Evolutionary conservation across 2,888 invertebrate genomes (phyloP), one percentile per base, ranked within the genome.

Genomic region (Syrista parreyssii): DNA sequence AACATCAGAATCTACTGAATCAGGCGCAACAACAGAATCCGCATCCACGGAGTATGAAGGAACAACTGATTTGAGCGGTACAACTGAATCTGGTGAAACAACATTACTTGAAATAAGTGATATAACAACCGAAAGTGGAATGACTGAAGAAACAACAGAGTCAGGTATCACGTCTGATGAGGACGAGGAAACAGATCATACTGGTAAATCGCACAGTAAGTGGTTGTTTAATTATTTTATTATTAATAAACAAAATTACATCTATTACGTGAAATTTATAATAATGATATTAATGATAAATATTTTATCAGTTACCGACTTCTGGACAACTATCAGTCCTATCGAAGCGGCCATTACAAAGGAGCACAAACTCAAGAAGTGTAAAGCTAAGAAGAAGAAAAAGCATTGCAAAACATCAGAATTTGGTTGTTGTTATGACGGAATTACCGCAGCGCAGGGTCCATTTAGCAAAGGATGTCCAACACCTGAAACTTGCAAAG

Each of bases 391-490:
- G 75, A 93, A 91, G 82, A 93, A 92, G 86, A 94, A 93, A 86
- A 92, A 91, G 83, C 89, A 92, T n/a, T 97, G 97, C 86, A 92
- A 92, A 23, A 93, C 92, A 15, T 93, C 95, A 12, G 91, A 93
- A 84, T 97, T 95, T 87, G 98, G 98, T 6, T 98, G 98, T 88
- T 98, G 98, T 88, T 95, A 95, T 36, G 97, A 98, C 90, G 95
- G 94, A 69, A 94, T 94, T 80, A 96, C 95, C 0, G 89, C 93
- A 11, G 98, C 98, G 12, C 92, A 93, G 86, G 98, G 97, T 86
- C 96, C 97, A 15, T 97, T 97, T 84, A 95, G 95, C 77, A 93
- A 95, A 92, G 97, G 96, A 36, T 97, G 97, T 87, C 94, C 94
- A 0, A 93, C 93, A 76, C 94, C 95, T 0, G 93, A 94, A 82